Base-by-base conservation (phyloP, 2,113 vertebrate genomes). In the Tachysurus vachellii region DNA sequence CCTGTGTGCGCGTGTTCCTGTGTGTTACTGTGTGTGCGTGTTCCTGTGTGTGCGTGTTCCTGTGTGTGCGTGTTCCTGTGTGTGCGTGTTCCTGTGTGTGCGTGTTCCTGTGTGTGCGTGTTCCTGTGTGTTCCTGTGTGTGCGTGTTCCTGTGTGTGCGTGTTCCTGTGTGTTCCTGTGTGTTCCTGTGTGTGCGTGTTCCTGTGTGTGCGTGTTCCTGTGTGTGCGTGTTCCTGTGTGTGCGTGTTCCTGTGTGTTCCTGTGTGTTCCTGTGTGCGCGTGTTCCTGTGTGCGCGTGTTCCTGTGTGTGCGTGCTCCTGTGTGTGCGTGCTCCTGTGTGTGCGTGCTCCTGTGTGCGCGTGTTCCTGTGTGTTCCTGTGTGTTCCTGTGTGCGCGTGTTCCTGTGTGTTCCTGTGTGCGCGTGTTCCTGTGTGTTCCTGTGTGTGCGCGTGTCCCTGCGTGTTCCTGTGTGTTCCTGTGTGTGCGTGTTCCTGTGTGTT, bases 1-100 rank as follows among this genome's bases (percentile, higher is more conserved):
- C 93, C 77, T 73, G 88, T 80, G 81, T 66, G 89, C 66, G 91
- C 80, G 91, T 94, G 87, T 90, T 88, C 95, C 95, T 96, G 96
- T 75, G 84, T 61, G 66, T 84, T 62, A 12, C 80, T 88, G 85
- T 77, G 8, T 79, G 61, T 87, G 61, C 23, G 26, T 5, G 80
- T 82, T 44, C 87, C 80, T 80, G 26, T 61, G 36, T 36, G 36
- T 7, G 19, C 47, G 47, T 50, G 5, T 54, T n/a, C 14, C 5
- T 16, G 11, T 16, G 17, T 21, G 9, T 36, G 36, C 36, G 50
- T 81, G 76, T 56, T 23, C 1, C 14, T 17, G 1, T 71, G 36
- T 26, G 16, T 86, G 85, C 36, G 28, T 81, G 64, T 56, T 23
- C 8, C 5, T 3, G 31, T 7, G 1, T 71, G 23, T 75, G 31